Evolutionary conservation across 2,113 vertebrate species (phyloP).

Genomic region (Megaceryle maxima): DNA sequence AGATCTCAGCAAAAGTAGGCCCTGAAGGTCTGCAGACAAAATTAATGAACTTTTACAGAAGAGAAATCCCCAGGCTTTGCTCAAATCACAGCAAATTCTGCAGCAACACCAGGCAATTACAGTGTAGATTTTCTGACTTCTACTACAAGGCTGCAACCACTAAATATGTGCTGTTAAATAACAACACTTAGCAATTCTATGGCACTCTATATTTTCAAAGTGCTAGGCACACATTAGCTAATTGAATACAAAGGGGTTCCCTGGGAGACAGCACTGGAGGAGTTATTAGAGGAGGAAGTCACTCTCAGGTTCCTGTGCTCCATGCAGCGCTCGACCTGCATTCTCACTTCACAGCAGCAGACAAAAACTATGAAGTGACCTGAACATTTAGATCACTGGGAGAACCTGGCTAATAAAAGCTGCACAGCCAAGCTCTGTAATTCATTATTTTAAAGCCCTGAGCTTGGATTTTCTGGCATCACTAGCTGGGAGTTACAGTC

Average conservation of each 20-base stretch:
- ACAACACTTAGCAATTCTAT: conserved; percentile 40
- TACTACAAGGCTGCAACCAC: conserved; percentile 15
- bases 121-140: neutral
- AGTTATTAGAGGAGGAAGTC: conserved; percentile 50
- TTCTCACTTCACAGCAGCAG: neutral
- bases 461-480: neutral
- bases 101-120: conserved; percentile 33
- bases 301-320: neutral
- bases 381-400: neutral
- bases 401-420: neutral
- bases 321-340: neutral
- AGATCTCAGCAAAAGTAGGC: neutral
- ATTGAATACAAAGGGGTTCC: conserved; percentile 66
- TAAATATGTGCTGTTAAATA: conserved; percentile 47
- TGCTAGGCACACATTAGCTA: conserved; percentile 65
- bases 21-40: neutral
- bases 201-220: conserved; percentile 45
- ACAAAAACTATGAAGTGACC: neutral
- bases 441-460: neutral
- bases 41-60: conserved; percentile 29
- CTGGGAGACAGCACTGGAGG: conserved; percentile 50
- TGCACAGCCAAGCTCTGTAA: neutral
- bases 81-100: neutral
- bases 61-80: neutral
- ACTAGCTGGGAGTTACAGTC: neutral